Base-by-base conservation (phyloP, 2,797 vertebrate genomes). In the Apogon hyalosoma region DNA sequence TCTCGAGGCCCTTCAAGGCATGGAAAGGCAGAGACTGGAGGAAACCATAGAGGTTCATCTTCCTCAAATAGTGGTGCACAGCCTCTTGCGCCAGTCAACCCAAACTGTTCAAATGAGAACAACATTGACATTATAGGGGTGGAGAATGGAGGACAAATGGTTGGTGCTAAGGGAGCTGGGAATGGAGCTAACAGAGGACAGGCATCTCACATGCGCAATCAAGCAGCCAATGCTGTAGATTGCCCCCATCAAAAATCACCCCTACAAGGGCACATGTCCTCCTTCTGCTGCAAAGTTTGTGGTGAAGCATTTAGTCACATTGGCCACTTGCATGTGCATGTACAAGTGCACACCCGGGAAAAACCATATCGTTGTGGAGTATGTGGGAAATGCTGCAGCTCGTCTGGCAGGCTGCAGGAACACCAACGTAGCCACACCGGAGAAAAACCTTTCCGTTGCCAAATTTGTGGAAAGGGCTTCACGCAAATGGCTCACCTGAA, bases 371-470 rank as follows among this genome's bases (percentile, higher is more conserved):
- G 91, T 69, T 93, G 92, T 15, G 90, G 90, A 9, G 91, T 92
- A 3, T 93, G 92, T 0, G 91, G 91, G 21, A 93, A 93, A 69
- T 92, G 92, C 81, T 93, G 92, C 84, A 92, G 91, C 84, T 92
- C 92, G 3, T 91, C 91, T 0, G 92, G 92, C 9, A 75, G 92
- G 60, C 88, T 93, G 1, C 92, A 92, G 80, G 92, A 93, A 66
- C 92, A 93, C 72, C 89, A 91, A 67, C 89, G 92, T 0, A 93
- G 87, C 83, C 92, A 91, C 88, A 93, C 92, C 0, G 92, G 92
- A 6, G 92, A 93, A 69, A 93, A 93, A 77, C 92, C 92, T 0
- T 93, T 92, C 79, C 89, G 91, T 64, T 93, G 92, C 69, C 90
- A 93, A 77, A 92, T 90, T 31, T 93, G 92, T 58, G 92, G 92